phyloP scores from a whole-genome alignment of 2,888 invertebrate species.

The Caenorhabditis doughertyi region DNA sequence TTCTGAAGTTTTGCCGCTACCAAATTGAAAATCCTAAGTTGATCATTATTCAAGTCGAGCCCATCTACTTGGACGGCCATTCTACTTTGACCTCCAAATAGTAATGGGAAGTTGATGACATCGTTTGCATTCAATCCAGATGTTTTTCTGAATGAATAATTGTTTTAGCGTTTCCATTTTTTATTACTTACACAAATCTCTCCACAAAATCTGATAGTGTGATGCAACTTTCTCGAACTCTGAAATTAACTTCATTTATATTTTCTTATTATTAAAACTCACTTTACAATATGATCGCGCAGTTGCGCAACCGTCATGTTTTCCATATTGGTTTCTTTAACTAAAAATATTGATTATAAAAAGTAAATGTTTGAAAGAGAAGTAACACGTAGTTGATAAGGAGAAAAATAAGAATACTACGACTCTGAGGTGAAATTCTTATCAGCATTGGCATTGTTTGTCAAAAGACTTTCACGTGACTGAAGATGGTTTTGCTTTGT shows the following conservation, averaged over 20 bases:
- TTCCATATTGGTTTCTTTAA: too few relatives aligned
- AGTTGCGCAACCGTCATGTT: neutral
- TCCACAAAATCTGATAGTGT: conserved; percentile 4
- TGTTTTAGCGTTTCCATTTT: neutral
- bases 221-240: neutral
- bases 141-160: neutral
- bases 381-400: too few relatives aligned
- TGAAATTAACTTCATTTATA: neutral
- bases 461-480: too few relatives aligned
- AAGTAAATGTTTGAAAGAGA: too few relatives aligned
- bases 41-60: neutral
- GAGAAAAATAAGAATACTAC: too few relatives aligned
- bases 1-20: neutral
- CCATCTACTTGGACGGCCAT: neutral
- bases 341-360: too few relatives aligned
- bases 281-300: neutral
- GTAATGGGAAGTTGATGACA: neutral
- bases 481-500: too few relatives aligned
- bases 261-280: neutral
- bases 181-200: conserved; percentile 4
- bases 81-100: conserved; percentile 1
- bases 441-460: too few relatives aligned
- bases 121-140: neutral
- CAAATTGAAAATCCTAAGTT: neutral
- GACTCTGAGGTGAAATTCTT: too few relatives aligned